Evolutionary conservation across 64 coral and sea anemone species (phyloP), one percentile per base, ranked within the genome.

Genomic region (Orbicella faveolata): DNA sequence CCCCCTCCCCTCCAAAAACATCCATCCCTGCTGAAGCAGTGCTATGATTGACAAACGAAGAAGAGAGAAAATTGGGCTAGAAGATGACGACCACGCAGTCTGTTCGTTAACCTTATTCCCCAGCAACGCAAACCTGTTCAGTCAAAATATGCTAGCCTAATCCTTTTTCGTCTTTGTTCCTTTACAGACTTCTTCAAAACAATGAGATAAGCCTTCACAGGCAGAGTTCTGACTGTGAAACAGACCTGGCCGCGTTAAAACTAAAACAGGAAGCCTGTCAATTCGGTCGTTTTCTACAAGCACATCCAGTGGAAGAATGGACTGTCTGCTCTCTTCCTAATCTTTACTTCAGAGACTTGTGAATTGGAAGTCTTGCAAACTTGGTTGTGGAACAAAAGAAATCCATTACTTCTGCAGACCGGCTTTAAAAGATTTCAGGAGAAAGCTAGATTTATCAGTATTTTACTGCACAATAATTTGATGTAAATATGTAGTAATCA

Each of bases 121-220:
- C 39, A 41, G 39, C 39, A 41, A 41, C 30, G 30, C 30, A 30
- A 30, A 30, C 30, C 30, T 30, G 30, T 30, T 30, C 30, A 30
- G 30, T 30, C 30, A 30, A 41, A 57, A 14, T 57, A 57, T 57
- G 54, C 8, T 57, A 11, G 3, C 3, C 54, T 79, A 54, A 64
- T 63, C 0, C 7, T 34, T 82, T 63, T 63, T 13, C 62, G 23
- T 14, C 36, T 66, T 53, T 53, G 52, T 53, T 55, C 34, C 21
- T 80, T 84, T 68, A 36, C 81, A 84, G 81, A 11, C 61, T 84
- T 19, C 82, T 84, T 65, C 82, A 84, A n/a, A 35, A 72, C 16
- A 84, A 84, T 14, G 63, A 84, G 39, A 37, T 30, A 23, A 37
- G 37, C 67, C 21, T 84, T 70, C 6, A 72, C 1, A 68, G 62